phyloP scores from a whole-genome alignment of 1,140 invertebrate genomes.

The Stegodyphus dumicola region DNA sequence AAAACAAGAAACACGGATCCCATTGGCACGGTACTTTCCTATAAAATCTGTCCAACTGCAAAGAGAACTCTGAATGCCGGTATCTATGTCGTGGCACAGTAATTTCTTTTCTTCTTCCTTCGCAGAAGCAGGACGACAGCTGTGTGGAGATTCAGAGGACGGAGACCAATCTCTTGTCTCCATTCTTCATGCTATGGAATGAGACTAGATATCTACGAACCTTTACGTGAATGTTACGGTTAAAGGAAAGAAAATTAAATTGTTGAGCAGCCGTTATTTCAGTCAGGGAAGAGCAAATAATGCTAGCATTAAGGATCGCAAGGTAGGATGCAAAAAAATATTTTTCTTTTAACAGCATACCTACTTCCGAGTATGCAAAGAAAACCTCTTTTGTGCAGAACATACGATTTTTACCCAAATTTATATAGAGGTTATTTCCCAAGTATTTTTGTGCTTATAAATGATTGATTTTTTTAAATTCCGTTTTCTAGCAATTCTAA shows the following conservation, averaged over 20 bases:
- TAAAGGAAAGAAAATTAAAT: slow-evolving; percentile 44
- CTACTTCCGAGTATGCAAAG: no score
- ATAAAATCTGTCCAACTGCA: slow-evolving; percentile 48
- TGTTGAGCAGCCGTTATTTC: slow-evolving; percentile 28
- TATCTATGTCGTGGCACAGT: slow-evolving; percentile 33
- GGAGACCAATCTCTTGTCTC: slow-evolving; percentile 43
- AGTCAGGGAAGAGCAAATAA: slow-evolving; percentile 10
- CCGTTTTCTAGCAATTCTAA: no score
- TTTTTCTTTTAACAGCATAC: no score
- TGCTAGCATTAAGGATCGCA: neutral
- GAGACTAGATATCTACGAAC: slow-evolving; percentile 28
- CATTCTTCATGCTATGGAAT: slow-evolving; percentile 52
- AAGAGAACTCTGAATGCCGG: slow-evolving; percentile 25
- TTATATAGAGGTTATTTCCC: no score
- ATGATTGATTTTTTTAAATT: no score
- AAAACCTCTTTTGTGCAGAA: no score
- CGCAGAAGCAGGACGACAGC: slow-evolving; percentile 23
- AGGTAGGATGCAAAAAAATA: no score
- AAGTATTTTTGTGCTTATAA: no score
- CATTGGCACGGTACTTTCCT: slow-evolving; percentile 33
- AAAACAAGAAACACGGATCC: slow-evolving; percentile 51
- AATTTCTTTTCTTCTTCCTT: slow-evolving; percentile 29
- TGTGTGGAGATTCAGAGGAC: slow-evolving; percentile 45
- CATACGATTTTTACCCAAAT: no score
- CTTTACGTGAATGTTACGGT: slow-evolving; percentile 14